Evolutionary conservation across 2,888 invertebrate genomes (phyloP).

Genomic region (Abrostola triplasia): DNA sequence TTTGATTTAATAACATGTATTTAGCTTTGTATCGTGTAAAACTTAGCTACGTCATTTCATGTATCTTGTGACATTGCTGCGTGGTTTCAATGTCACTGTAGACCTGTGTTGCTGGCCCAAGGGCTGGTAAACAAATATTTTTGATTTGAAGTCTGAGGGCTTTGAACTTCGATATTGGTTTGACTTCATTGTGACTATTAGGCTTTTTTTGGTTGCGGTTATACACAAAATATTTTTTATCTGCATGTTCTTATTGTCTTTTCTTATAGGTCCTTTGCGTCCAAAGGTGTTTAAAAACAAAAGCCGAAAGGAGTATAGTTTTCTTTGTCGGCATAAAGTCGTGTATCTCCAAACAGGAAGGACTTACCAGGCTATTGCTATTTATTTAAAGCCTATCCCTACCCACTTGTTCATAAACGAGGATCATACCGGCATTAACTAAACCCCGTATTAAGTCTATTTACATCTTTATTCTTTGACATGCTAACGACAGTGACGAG

Average conservation of each 20-base stretch:
- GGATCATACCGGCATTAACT: too few species aligned
- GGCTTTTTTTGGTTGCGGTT: background rate
- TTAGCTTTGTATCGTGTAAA: conserved; percentile 6
- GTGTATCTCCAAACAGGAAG: too few species aligned
- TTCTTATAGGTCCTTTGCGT: too few species aligned
- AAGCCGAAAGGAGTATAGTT: too few species aligned
- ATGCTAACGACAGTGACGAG: too few species aligned
- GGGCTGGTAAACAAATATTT: conserved; percentile 30
- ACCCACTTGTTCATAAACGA: too few species aligned
- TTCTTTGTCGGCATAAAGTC: too few species aligned
- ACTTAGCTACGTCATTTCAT: conserved; percentile 10
- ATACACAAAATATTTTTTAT: background rate
- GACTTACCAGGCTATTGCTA: too few species aligned
- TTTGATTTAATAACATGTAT: conserved; percentile 15
- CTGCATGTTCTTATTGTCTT: background rate
- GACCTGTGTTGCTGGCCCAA: conserved; percentile 8
- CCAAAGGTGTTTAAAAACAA: too few species aligned
- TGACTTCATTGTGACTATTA: background rate
- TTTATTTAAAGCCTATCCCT: too few species aligned
- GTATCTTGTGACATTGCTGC: conserved; percentile 28
- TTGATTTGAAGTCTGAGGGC: conserved; percentile 8
- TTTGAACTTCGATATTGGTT: background rate
- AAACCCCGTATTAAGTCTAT: too few species aligned
- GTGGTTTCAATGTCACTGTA: conserved; percentile 28
- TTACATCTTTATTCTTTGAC: too few species aligned